Conservation (phyloP, 1,140 invertebrate species). For the Lordiphosa clarofinis region DNA sequence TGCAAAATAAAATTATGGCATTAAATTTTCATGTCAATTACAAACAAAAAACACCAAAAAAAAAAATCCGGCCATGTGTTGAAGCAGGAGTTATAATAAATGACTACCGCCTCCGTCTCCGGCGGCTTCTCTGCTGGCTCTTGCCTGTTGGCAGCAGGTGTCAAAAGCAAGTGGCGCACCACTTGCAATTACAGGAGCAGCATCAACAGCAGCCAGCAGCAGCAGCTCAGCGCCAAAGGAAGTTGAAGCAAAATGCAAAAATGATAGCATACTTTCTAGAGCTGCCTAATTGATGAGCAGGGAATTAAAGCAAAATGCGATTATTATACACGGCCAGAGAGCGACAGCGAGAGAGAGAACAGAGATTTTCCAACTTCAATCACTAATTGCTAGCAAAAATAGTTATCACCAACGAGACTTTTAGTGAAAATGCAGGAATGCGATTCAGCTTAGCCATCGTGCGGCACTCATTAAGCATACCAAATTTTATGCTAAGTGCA, state of each 20-base stretch:
- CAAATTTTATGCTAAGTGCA: no score
- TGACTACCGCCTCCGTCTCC: constrained; percentile 12
- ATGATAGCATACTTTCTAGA: constrained; percentile 27
- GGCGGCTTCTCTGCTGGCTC: neutral
- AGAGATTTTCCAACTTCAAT: no score
- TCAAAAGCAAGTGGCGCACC: constrained; percentile 42
- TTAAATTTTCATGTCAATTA: constrained; percentile 59
- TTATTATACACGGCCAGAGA: no score
- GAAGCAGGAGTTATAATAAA: constrained; percentile 33
- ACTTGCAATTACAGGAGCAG: constrained; percentile 41
- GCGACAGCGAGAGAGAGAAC: no score
- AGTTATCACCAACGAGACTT: no score
- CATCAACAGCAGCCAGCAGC: neutral
- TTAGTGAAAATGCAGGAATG: no score
- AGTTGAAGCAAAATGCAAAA: constrained; percentile 5
- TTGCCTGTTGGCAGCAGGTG: constrained; percentile 27
- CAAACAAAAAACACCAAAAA: constrained; percentile 27
- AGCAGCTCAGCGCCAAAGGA: constrained; percentile 4
- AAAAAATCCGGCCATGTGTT: constrained; percentile 1
- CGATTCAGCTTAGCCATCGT: no score
- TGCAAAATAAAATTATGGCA: constrained; percentile 55
- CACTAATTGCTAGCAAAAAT: no score
- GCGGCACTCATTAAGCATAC: no score
- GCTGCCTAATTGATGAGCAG: neutral
- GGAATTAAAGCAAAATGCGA: constrained; percentile 1